These are phyloP conservation scores for Palythoa heliodiscus DNA, from an alignment of 92 coral and sea anemone genomes.

Conservation along the genomic window DNA sequence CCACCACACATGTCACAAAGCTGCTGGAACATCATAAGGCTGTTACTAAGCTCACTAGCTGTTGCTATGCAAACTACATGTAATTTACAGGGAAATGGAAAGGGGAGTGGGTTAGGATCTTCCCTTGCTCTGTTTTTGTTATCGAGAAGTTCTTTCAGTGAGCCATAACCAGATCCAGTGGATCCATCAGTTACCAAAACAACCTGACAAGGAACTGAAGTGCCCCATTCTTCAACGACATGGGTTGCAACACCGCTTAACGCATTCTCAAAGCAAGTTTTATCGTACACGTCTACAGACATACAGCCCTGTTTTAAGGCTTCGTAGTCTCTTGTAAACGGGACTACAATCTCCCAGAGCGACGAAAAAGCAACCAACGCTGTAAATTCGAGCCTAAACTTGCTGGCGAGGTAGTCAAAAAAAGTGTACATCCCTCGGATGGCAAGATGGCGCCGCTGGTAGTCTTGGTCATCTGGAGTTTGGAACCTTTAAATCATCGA, in stretches of 20 bases:
- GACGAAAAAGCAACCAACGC: slow-evolving; percentile 97
- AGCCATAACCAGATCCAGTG: slow-evolving; percentile 86
- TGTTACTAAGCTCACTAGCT: slow-evolving; percentile 63
- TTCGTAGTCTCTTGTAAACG: slow-evolving; percentile 95
- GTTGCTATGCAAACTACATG: slow-evolving; percentile 87
- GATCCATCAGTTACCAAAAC: slow-evolving; percentile 95
- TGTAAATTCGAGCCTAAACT: slow-evolving; percentile 92
- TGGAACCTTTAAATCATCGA: slow-evolving; percentile 90
- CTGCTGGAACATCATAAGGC: slow-evolving; percentile 81
- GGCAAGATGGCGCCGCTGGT: slow-evolving; percentile 89
- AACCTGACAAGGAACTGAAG: slow-evolving; percentile 92
- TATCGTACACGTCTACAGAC: slow-evolving; percentile 94
- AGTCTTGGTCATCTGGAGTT: slow-evolving; percentile 78
- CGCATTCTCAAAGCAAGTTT: slow-evolving; percentile 93
- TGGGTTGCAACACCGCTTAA: slow-evolving; percentile 96
- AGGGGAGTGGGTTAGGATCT: slow-evolving; percentile 75
- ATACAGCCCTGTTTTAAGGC: slow-evolving; percentile 97
- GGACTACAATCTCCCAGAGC: slow-evolving; percentile 99
- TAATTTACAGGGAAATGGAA: slow-evolving; percentile 93
- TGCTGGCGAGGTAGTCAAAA: slow-evolving; percentile 83
- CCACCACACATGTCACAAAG: slow-evolving; percentile 85
- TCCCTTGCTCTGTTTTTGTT: slow-evolving; percentile 68
- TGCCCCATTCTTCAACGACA: slow-evolving; percentile 98
- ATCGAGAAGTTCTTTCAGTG: slow-evolving; percentile 78
- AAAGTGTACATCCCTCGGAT: slow-evolving; percentile 87